Base-by-base conservation (phyloP, 2,888 invertebrate genomes). In the Lasioglossum pauxillum region DNA sequence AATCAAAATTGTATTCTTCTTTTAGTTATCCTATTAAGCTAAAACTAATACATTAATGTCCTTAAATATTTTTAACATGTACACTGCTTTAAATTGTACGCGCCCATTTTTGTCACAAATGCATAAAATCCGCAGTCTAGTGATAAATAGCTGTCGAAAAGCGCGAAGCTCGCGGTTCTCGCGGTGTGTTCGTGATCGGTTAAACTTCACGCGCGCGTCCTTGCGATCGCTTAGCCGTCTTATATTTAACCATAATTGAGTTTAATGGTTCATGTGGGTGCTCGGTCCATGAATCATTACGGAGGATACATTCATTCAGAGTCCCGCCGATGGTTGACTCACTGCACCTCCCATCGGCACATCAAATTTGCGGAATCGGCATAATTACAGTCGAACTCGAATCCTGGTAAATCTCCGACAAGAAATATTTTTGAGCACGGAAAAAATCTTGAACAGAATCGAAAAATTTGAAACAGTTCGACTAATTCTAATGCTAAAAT, bases 211-310 rank as follows among this genome's bases (percentile, higher is more conserved):
- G 44, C 10, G 44, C 10, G 16, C 72, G 87, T 87, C 87, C 87
- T 87, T 87, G 87, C 38, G n/a, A 80, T 76, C 46, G 67, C 60
- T 49, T n/a, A 19, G 38, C 53, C 41, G 80, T 80, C 53, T 81
- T 78, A 77, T 71, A 78, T 83, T 72, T 67, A 75, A 81, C 69
- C 67, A 35, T 71, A 90, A 73, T 90, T 84, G 86, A 84, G 79
- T 80, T 80, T 87, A 82, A 84, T 85, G 49, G 75, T 80, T 38
- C 69, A 71, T 72, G 83, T 82, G 77, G 80, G 78, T 80, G 84
- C 75, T 53, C 71, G 81, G n/a, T 69, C 78, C 77, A 76, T 92
- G 91, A 93, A 88, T 94, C 91, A 91, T 83, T 49, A 77, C 84
- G 80, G 87, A 88, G 84, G 88, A 92, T 89, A 88, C 83, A 84